Conservation (phyloP, 2,113 vertebrate species). For the Nannospalax galili region DNA sequence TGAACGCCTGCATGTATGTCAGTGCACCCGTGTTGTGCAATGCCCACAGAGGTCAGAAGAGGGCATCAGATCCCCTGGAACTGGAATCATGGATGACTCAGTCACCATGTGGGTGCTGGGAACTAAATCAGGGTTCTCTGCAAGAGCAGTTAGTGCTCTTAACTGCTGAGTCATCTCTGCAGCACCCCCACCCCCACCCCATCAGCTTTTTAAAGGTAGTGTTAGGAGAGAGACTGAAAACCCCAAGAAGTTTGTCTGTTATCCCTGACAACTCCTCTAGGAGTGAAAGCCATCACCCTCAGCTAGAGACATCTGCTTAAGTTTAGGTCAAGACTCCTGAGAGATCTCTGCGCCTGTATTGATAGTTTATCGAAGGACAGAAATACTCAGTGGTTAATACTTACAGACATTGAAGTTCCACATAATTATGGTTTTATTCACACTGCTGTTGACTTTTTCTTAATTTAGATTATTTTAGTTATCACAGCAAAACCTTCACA, state of each 20-base stretch:
- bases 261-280: not conserved
- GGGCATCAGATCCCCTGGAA: no score
- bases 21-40: no score
- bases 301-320: not conserved
- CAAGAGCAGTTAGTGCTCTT: no score
- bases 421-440: not conserved
- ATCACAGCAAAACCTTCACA: not conserved
- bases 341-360: not conserved
- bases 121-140: no score
- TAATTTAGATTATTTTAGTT: not conserved
- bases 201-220: not conserved
- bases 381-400: not conserved
- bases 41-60: no score
- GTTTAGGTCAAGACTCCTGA: fast-evolving
- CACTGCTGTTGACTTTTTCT: not conserved
- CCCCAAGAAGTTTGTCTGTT: not conserved
- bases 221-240: not conserved
- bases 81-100: no score
- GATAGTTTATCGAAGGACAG: not conserved
- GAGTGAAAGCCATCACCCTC: not conserved
- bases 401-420: not conserved
- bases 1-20: no score
- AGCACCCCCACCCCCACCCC: no score
- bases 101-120: no score
- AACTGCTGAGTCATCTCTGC: no score